Percentiles rank a stretch among this genome's conserved stretches.
phyloP scores from a whole-genome alignment of 2,888 invertebrate species.

The Drosophila recens region DNA sequence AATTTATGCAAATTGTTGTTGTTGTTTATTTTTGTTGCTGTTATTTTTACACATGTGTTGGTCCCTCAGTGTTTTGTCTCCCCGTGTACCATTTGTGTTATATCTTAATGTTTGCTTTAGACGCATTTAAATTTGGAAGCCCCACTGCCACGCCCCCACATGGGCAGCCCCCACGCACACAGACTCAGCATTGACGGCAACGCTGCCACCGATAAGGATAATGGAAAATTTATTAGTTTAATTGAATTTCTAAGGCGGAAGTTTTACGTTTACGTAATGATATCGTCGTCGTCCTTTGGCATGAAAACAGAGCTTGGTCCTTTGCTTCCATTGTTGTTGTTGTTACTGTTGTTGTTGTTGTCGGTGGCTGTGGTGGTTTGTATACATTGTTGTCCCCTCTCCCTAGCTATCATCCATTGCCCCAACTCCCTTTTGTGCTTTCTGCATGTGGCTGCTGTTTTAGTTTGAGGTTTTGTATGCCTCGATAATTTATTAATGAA shows the following conservation, averaged over 20 bases:
- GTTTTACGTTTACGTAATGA: slow-evolving; percentile 79
- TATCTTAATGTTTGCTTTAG: slow-evolving; percentile 65
- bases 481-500: slow-evolving; percentile 78
- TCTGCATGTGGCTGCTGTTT: slow-evolving; percentile 51
- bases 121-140: slow-evolving; percentile 66
- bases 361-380: slow-evolving; percentile 63
- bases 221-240: slow-evolving; percentile 83
- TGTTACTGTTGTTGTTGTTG: slow-evolving; percentile 42
- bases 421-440: slow-evolving; percentile 6
- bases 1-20: slow-evolving; percentile 83
- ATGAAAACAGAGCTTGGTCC: slow-evolving; percentile 40
- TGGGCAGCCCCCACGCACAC: slow-evolving; percentile 30
- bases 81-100: too few relatives aligned
- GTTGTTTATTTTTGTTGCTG: slow-evolving; percentile 43
- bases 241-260: slow-evolving; percentile 83
- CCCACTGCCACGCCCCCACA: slow-evolving; percentile 15
- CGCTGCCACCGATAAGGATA: slow-evolving; percentile 79
- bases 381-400: slow-evolving; percentile 48
- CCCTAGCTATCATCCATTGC: slow-evolving; percentile 1
- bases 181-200: slow-evolving; percentile 42
- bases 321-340: slow-evolving; percentile 26
- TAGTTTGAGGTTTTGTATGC: slow-evolving; percentile 67
- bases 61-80: slow-evolving; percentile 16
- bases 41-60: slow-evolving; percentile 62
- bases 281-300: slow-evolving; percentile 56